Percentiles rank a stretch among this genome's conserved stretches.
These are phyloP conservation scores for Spilosoma lubricipeda DNA, from an alignment of 2,888 invertebrate genomes.

Conservation along the genomic window DNA sequence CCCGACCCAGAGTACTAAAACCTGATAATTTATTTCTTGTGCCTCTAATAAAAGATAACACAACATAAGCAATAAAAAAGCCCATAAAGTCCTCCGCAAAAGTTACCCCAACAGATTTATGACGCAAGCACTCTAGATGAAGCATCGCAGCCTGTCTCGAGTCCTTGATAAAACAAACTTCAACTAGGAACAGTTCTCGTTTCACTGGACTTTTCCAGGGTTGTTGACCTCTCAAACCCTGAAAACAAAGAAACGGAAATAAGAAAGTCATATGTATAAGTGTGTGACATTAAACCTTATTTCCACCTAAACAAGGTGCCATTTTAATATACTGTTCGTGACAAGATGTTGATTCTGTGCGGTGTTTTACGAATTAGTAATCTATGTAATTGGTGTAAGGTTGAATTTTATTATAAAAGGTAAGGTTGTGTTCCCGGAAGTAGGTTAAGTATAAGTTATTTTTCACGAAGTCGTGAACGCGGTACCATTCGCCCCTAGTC, in stretches of 20 bases:
- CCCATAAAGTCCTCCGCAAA: slow-evolving; percentile 3
- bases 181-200: slow-evolving; percentile 25
- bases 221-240: slow-evolving; percentile 47
- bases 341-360: slow-evolving; percentile 18
- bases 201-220: slow-evolving; percentile 36
- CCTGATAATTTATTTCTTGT: slow-evolving; percentile 3
- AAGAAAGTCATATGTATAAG: slow-evolving; percentile 14
- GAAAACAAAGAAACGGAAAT: slow-evolving; percentile 39
- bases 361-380: slow-evolving; percentile 12
- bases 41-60: slow-evolving; percentile 2
- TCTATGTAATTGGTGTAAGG: neutral
- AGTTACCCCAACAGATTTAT: slow-evolving; percentile 9
- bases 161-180: slow-evolving; percentile 29
- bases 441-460: slow-evolving; percentile 62
- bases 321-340: slow-evolving; percentile 21
- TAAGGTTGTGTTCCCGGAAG: slow-evolving; percentile 38
- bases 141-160: slow-evolving; percentile 15
- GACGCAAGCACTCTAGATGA: slow-evolving; percentile 3
- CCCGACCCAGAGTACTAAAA: neutral
- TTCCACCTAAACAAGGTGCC: rapidly evolving
- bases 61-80: slow-evolving; percentile 7
- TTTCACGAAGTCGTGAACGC: slow-evolving; percentile 48
- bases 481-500: slow-evolving; percentile 18
- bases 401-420: slow-evolving; percentile 9
- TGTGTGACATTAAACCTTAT: slow-evolving; percentile 11